phyloP scores from a whole-genome alignment of 2,113 vertebrate species.

The Paralichthys olivaceus region DNA sequence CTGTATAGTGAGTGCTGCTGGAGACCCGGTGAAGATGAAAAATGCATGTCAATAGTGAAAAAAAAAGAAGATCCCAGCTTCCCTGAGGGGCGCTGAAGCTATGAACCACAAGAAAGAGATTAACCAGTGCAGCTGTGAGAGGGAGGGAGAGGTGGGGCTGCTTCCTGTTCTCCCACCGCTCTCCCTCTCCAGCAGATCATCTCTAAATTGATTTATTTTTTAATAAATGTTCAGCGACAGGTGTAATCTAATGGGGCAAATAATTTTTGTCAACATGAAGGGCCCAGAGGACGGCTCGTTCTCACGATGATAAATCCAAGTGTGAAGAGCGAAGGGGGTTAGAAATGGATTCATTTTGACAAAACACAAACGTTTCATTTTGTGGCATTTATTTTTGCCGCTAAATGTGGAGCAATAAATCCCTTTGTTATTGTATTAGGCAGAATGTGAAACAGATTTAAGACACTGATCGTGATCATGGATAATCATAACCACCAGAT shows the following conservation, averaged over 20 bases:
- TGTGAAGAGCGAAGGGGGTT: constrained; percentile 1
- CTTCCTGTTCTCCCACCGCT: not conserved
- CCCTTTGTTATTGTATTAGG: constrained; percentile 7
- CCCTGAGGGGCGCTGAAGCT: constrained; percentile 52
- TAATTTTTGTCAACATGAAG: constrained; percentile 48
- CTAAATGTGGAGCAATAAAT: not conserved
- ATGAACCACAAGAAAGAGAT: constrained; percentile 70
- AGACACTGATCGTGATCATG: not conserved
- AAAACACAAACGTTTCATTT: constrained; percentile 37
- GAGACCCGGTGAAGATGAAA: constrained; percentile 69
- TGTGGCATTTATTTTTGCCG: constrained; percentile 10
- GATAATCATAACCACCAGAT: too few relatives aligned
- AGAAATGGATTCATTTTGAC: constrained; percentile 4
- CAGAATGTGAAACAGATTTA: not conserved
- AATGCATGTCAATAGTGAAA: constrained; percentile 73
- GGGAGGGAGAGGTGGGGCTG: constrained; percentile 43
- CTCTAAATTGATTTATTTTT: constrained; percentile 54
- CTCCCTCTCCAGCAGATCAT: constrained; percentile 27
- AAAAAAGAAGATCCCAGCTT: constrained; percentile 64
- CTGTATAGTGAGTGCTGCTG: constrained; percentile 60
- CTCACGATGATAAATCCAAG: constrained; percentile 32
- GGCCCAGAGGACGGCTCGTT: constrained; percentile 34
- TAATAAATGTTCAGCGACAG: constrained; percentile 56
- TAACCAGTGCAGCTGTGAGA: constrained; percentile 52
- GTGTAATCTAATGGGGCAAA: constrained; percentile 57